Conservation (phyloP, 2,797 vertebrate species). For the Pristis pectinata region DNA sequence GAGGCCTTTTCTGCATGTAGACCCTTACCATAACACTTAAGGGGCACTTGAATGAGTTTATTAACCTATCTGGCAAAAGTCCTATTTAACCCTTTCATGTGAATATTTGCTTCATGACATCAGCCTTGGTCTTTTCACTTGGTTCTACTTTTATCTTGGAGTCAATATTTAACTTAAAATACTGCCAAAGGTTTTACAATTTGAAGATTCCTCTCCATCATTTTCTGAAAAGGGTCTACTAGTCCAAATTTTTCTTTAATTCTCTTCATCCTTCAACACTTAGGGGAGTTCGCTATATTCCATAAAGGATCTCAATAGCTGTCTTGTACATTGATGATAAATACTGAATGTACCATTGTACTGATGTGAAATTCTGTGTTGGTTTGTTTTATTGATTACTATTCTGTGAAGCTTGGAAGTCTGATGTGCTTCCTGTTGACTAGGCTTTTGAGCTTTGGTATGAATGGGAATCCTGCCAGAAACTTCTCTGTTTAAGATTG, state of each 20-base stretch:
- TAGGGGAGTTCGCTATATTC: neutral
- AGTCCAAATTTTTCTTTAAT: neutral
- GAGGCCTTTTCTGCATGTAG: neutral
- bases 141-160: neutral
- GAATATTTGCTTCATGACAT: neutral
- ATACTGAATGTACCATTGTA: neutral
- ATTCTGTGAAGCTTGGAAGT: neutral
- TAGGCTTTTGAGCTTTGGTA: neutral
- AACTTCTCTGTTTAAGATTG: neutral
- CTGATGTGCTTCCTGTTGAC: neutral
- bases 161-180: neutral
- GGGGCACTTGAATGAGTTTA: neutral
- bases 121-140: neutral
- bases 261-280: neutral
- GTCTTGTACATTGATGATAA: neutral
- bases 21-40: neutral
- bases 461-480: neutral
- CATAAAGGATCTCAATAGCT: neutral
- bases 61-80: neutral
- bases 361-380: neutral
- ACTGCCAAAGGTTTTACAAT: neutral
- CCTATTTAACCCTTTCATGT: neutral
- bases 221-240: neutral
- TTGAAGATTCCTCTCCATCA: neutral
- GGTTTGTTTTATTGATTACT: neutral